A percentile compares a stretch with the other conserved stretches of the same genome.
These are phyloP conservation scores for Sialis lutaria DNA, from an alignment of 2,888 invertebrate genomes.

Conservation along the genomic window DNA sequence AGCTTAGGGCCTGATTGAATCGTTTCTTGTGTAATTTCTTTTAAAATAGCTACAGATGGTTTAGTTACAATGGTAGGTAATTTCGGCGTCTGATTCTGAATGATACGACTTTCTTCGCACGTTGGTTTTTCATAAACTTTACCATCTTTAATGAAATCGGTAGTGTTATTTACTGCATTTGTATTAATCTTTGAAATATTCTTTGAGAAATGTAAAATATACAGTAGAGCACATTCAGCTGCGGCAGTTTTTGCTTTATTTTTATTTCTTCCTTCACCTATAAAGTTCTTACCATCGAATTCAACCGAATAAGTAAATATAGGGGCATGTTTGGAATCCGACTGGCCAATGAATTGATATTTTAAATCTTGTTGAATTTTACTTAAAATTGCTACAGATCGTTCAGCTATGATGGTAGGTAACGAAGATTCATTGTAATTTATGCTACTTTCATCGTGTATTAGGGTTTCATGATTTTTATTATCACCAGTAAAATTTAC, in stretches of 20 bases:
- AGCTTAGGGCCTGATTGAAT: constrained; percentile 74
- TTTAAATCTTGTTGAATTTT: constrained; percentile 65
- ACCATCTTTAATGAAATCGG: constrained; percentile 34
- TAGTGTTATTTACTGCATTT: constrained; percentile 17
- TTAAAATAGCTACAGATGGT: constrained; percentile 61
- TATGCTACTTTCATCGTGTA: no score
- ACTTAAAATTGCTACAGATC: constrained; percentile 64
- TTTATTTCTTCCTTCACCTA: constrained; percentile 35
- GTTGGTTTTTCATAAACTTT: constrained; percentile 28
- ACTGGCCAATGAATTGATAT: constrained; percentile 58
- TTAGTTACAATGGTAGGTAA: constrained; percentile 23
- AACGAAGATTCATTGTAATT: no score
- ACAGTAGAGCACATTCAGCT: constrained; percentile 34
- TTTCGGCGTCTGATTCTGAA: no score
- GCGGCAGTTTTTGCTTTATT: constrained; percentile 36
- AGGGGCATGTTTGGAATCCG: constrained; percentile 78
- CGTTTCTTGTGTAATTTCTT: constrained; percentile 68
- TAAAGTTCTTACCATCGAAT: constrained; percentile 38
- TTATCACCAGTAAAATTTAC: no score
- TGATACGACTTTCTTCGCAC: constrained; percentile 27
- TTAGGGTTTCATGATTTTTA: constrained; percentile 15
- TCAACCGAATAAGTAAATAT: constrained; percentile 68
- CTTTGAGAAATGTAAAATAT: constrained; percentile 30
- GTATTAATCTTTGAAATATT: constrained; percentile 10
- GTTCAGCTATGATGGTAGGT: constrained; percentile 20